Conservation (phyloP, 2,113 vertebrate species). For the Melierax canorus region DNA sequence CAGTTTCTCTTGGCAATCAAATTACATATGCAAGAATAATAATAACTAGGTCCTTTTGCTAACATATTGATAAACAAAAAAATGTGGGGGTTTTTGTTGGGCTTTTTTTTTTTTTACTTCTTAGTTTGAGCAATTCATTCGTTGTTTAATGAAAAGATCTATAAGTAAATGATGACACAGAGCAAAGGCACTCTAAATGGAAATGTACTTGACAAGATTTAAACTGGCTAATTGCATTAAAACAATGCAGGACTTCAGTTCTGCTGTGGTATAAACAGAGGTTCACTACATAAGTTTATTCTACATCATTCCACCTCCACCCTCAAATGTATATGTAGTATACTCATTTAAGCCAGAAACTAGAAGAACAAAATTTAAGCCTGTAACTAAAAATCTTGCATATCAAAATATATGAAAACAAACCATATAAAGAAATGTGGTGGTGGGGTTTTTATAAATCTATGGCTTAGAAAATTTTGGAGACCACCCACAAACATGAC, state of each 20-base stretch:
- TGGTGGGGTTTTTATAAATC: background rate
- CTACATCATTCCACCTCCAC: background rate
- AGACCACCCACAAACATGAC: background rate
- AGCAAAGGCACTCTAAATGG: background rate
- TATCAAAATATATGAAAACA: background rate
- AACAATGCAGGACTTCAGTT: background rate
- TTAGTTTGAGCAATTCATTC: background rate
- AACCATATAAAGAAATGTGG: background rate
- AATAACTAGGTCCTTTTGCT: background rate
- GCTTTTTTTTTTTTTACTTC: background rate
- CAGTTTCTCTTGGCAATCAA: background rate
- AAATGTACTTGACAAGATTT: background rate
- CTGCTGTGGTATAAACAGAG: background rate
- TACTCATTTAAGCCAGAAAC: background rate
- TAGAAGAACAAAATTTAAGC: background rate
- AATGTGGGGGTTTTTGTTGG: accelerated
- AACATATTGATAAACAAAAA: background rate
- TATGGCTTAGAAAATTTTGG: background rate
- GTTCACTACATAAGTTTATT: background rate
- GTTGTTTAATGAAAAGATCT: background rate
- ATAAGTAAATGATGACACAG: background rate
- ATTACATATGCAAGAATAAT: background rate
- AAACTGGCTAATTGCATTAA: background rate
- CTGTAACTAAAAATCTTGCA: background rate
- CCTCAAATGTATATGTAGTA: background rate